These are phyloP conservation scores for Dinoponera quadriceps DNA, from an alignment of 1,140 invertebrate genomes.

Conservation along the genomic window DNA sequence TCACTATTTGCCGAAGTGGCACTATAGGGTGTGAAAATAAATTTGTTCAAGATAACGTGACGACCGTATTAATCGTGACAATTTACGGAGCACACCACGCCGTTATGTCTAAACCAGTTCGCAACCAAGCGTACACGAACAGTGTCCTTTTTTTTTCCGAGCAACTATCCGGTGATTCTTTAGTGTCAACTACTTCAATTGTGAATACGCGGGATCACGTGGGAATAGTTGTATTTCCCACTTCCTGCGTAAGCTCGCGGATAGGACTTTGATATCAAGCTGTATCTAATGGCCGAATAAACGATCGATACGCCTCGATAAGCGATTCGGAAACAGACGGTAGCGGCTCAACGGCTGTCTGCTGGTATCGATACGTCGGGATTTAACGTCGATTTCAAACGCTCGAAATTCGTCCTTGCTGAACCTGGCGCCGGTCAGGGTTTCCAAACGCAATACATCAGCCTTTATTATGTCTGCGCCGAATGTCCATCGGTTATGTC, in stretches of 20 bases:
- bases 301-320: slow-evolving; percentile 69
- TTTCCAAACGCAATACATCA: slow-evolving; percentile 68
- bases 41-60: too few relatives aligned
- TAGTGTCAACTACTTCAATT: too few relatives aligned
- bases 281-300: slow-evolving; percentile 74
- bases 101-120: too few relatives aligned
- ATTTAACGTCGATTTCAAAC: slow-evolving; percentile 64
- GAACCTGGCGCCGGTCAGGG: slow-evolving; percentile 45
- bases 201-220: too few relatives aligned
- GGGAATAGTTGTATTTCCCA: neutral
- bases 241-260: neutral
- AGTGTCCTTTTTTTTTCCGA: too few relatives aligned
- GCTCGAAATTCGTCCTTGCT: slow-evolving; percentile 63
- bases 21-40: too few relatives aligned
- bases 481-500: slow-evolving; percentile 62
- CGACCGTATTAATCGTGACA: too few relatives aligned
- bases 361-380: slow-evolving; percentile 63
- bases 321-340: slow-evolving; percentile 73
- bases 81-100: too few relatives aligned
- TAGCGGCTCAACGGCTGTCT: slow-evolving; percentile 61
- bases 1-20: too few relatives aligned
- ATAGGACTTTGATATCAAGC: slow-evolving; percentile 51
- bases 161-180: too few relatives aligned
- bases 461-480: slow-evolving; percentile 62
- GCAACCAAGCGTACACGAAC: too few relatives aligned